Percentiles rank a stretch among this genome's conserved stretches.
These are phyloP conservation scores for Sicus ferrugineus DNA, from an alignment of 2,888 invertebrate species.

Conservation along the genomic window DNA sequence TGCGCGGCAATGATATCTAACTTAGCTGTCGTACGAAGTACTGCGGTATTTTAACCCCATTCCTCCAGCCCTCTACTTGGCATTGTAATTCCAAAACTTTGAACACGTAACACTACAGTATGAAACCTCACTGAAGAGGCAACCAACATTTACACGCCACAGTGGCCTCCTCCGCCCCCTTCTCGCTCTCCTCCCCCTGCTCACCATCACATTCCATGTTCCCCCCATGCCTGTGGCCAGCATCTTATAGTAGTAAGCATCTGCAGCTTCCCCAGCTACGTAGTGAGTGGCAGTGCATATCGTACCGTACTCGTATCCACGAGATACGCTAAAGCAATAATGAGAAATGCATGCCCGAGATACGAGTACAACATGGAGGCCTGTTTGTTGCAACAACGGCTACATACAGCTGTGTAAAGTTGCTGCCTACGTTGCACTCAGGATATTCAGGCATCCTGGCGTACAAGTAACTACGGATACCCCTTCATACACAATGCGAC, in stretches of 20 bases:
- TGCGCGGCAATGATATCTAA: not conserved
- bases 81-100: not conserved
- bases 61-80: no score
- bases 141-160: not conserved
- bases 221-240: no score
- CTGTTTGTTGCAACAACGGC: not conserved
- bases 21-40: not conserved
- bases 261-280: not conserved
- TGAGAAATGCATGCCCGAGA: not conserved
- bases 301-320: not conserved
- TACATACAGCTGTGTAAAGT: not conserved
- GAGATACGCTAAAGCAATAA: slow-evolving; percentile 16
- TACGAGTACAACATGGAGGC: not conserved
- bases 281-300: no score
- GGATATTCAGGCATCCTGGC: not conserved
- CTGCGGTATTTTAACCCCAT: not conserved
- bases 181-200: not conserved
- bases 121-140: not conserved
- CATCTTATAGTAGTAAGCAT: no score
- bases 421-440: not conserved
- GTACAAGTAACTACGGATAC: not conserved
- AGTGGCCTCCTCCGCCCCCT: not conserved
- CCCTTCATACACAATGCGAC: not conserved
- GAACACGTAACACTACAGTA: not conserved
- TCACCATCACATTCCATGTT: not conserved